phyloP scores from a whole-genome alignment of 2,888 invertebrate species.

The Cepaea hortensis region DNA sequence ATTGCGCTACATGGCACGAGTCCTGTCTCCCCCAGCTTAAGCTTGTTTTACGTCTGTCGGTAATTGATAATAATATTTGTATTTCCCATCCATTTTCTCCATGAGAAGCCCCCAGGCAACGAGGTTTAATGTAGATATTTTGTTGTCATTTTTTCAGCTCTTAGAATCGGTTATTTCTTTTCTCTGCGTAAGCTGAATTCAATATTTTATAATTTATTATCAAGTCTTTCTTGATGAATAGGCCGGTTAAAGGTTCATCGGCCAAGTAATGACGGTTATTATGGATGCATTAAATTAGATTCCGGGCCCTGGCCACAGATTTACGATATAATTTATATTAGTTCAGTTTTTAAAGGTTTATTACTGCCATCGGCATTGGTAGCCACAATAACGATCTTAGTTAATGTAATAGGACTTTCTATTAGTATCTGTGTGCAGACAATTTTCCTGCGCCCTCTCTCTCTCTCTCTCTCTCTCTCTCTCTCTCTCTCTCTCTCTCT shows the following conservation, averaged over 20 bases:
- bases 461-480: neutral
- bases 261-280: no score
- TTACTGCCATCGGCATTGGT: no score
- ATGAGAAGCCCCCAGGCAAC: neutral
- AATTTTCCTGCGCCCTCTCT: neutral
- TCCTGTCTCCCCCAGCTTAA: neutral
- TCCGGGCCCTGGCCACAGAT: no score
- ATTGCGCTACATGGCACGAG: neutral
- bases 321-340: no score
- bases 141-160: neutral
- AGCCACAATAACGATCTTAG: no score
- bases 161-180: neutral
- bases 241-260: neutral
- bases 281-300: no score
- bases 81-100: neutral
- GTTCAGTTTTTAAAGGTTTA: no score
- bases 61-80: conserved; percentile 27
- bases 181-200: no score
- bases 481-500: neutral
- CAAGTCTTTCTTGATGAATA: conserved; percentile 3
- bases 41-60: neutral
- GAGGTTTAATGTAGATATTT: conserved; percentile 9
- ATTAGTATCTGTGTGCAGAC: no score
- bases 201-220: no score
- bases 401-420: no score